phyloP scores from a whole-genome alignment of 2,797 vertebrate species.

The Pangasius sanitwongsei region DNA sequence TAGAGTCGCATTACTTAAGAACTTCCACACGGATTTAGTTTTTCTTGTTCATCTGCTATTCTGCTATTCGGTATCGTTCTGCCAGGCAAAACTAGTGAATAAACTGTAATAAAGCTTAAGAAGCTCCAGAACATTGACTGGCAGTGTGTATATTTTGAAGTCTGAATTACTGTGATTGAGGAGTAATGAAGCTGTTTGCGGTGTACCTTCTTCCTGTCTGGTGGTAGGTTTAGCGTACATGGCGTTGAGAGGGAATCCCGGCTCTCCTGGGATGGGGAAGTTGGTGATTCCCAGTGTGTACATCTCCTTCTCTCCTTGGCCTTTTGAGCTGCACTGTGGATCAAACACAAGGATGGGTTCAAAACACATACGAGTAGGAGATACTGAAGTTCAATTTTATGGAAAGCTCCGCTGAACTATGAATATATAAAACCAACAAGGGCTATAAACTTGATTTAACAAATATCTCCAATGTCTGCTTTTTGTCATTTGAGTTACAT shows the following conservation, averaged over 20 bases:
- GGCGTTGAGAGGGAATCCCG: constrained; percentile 95
- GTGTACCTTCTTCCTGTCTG: constrained; percentile 94
- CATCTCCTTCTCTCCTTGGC: constrained; percentile 97
- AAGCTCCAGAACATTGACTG: not conserved
- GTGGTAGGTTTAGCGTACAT: constrained; percentile 91
- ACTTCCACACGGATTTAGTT: not conserved
- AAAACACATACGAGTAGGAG: not conserved
- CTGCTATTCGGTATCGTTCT: not conserved
- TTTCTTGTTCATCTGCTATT: not conserved
- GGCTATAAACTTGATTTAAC: not conserved
- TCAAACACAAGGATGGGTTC: not conserved
- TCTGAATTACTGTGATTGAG: not conserved
- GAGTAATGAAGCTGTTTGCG: not conserved
- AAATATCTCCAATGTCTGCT: not conserved
- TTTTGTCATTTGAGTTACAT: not conserved
- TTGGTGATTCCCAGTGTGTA: constrained; percentile 95
- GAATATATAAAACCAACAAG: not conserved
- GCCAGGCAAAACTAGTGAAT: not conserved
- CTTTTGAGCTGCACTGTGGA: constrained; percentile 90
- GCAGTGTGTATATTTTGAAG: not conserved
- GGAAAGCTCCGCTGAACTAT: not conserved
- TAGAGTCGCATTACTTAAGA: not conserved
- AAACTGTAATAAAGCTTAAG: not conserved
- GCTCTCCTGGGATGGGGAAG: constrained; percentile 95
- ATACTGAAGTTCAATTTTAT: not conserved